Evolutionary conservation across 2,113 vertebrate genomes (phyloP).

Genomic region (Zonotrichia leucophrys): DNA sequence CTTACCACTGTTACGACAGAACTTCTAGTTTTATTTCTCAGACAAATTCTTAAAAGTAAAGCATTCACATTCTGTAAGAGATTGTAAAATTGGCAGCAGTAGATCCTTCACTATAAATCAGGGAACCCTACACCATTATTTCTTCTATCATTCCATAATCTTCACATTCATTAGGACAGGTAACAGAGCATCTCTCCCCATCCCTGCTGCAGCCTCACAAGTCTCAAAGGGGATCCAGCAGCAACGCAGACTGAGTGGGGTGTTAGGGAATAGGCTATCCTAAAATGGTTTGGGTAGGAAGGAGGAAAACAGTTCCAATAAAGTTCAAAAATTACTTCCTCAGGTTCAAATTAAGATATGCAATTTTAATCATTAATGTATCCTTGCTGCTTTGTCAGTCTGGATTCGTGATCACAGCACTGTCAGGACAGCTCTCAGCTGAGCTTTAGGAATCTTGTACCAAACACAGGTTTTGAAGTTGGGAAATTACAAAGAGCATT

Average conservation of each 20-base stretch:
- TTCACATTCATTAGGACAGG: background rate
- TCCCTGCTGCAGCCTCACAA: background rate
- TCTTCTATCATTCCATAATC: background rate
- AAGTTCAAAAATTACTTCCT: background rate
- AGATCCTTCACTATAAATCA: background rate
- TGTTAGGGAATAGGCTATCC: background rate
- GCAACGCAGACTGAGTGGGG: accelerated
- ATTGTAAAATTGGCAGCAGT: background rate
- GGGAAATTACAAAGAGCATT: background rate
- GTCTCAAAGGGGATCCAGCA: background rate
- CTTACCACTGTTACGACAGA: background rate
- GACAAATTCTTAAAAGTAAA: background rate
- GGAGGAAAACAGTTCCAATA: background rate
- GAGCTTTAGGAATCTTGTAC: background rate
- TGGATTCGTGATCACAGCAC: background rate
- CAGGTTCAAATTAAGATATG: background rate
- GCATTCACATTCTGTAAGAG: background rate
- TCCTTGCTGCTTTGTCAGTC: background rate
- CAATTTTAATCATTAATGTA: background rate
- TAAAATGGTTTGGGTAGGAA: background rate
- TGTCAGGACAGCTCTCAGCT: background rate
- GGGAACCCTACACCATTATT: background rate
- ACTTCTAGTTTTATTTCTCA: background rate
- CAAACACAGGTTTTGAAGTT: background rate
- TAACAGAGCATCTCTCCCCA: background rate